Evolutionary conservation across 2,113 vertebrate genomes (phyloP), one percentile per base, ranked within the genome.

Genomic region (Plotosus lineatus): DNA sequence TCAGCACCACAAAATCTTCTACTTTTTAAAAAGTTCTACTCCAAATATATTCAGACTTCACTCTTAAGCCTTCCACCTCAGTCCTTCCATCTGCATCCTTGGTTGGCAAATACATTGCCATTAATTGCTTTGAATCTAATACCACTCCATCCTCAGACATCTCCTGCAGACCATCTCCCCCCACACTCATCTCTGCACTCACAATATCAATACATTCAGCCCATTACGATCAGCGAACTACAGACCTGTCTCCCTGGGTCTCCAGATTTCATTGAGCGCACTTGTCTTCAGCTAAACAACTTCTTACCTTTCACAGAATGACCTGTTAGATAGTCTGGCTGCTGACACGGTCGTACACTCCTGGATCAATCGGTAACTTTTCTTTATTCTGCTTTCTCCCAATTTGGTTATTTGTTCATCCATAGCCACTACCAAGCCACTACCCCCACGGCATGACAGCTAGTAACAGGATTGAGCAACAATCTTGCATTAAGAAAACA

Each of bases 131-230:
- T 58, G n/a, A 36, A 19, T 36, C 28, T 61, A 61, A 61, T 38
- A 17, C 61, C 19, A 38, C 46, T 28, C 31, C 46, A 51, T 72
- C 28, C 15, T 3, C 26, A 72, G 46, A 72, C 69, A 50, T 72
- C 69, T 50, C 28, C 46, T 51, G 9, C 2, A 73, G 69, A 73
- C 46, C 28, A 23, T 26, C 28, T 2, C 28, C 46, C 14, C 26
- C 44, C 4, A n/a, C 42, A 17, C 68, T 31, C 42, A 71, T 19
- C 68, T 71, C 68, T 48, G 44, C 68, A 21, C 68, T 72, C 68
- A 72, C 68, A 72, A 72, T 72, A 72, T 72, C 68, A 72, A 72
- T 72, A 72, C 44, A 50, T 72, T 48, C 46, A 72, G 11, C 15
- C 68, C 68, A 33, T 33, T 50, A 72, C 68, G 15, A 46, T 71